phyloP scores from a whole-genome alignment of 2,888 invertebrate genomes.

The Cotesia congregata region DNA sequence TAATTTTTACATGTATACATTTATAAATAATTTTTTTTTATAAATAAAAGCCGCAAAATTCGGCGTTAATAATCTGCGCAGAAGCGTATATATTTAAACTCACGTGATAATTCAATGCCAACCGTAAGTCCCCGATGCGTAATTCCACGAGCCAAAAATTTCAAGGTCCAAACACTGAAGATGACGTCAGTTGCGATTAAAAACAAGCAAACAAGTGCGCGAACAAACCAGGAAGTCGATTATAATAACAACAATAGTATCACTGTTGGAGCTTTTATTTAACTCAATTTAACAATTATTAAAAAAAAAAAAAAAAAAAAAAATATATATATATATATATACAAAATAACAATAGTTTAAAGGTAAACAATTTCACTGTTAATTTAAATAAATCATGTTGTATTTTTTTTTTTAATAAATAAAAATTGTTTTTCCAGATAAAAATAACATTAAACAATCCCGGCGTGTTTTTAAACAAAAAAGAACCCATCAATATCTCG shows the following conservation, averaged over 20 bases:
- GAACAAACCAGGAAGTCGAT: background rate
- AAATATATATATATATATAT: no score
- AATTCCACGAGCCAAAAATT: constrained; percentile 37
- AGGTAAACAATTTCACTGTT: no score
- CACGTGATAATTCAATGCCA: constrained; percentile 36
- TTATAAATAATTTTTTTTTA: background rate
- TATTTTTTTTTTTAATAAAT: no score
- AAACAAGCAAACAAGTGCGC: constrained; percentile 34
- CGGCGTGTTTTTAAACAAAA: no score
- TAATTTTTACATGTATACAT: background rate
- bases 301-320: no score
- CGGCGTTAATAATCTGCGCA: constrained; percentile 11
- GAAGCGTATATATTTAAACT: constrained; percentile 26
- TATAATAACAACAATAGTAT: background rate
- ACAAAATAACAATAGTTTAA: no score
- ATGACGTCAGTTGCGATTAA: constrained; percentile 35
- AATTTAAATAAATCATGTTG: no score
- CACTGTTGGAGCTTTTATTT: no score
- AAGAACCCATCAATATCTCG: no score
- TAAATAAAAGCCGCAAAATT: constrained; percentile 14
- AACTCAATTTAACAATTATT: no score
- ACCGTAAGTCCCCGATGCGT: constrained; percentile 34
- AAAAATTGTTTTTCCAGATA: no score
- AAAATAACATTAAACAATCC: no score
- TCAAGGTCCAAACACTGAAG: constrained; percentile 34